Evolutionary conservation across 2,113 vertebrate genomes (phyloP).

Genomic region (Gobio gobio): DNA sequence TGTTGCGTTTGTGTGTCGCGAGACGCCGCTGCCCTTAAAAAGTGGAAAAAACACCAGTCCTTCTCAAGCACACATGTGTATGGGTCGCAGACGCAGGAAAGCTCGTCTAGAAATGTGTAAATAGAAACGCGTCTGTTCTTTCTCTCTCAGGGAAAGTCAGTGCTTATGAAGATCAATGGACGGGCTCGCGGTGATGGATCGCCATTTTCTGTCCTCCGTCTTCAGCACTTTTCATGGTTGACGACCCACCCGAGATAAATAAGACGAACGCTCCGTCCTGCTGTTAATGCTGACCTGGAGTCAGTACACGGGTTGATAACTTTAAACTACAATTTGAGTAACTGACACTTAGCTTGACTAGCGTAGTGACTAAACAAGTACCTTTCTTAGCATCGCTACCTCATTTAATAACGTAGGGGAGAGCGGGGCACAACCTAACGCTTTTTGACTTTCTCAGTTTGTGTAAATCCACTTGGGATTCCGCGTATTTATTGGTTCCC

Average conservation of each 20-base stretch:
- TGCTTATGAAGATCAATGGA: slow-evolving; percentile 69
- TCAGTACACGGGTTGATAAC: slow-evolving; percentile 50
- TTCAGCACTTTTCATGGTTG: slow-evolving; percentile 74
- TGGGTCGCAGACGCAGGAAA: neutral
- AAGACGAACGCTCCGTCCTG: slow-evolving; percentile 48
- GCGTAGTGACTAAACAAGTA: too few relatives aligned
- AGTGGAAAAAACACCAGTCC: neutral
- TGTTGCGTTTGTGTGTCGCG: neutral
- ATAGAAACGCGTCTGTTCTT: slow-evolving; percentile 13
- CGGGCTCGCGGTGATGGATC: slow-evolving; percentile 65
- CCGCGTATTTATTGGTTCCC: too few relatives aligned
- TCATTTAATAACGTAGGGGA: too few relatives aligned
- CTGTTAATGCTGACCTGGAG: slow-evolving; percentile 67
- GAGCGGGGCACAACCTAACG: too few relatives aligned
- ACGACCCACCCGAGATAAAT: slow-evolving; percentile 68
- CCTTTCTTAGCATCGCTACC: too few relatives aligned
- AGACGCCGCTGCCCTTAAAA: neutral
- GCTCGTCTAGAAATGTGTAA: neutral
- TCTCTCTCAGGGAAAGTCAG: slow-evolving; percentile 56
- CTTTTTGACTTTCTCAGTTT: too few relatives aligned
- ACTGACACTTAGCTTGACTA: neutral
- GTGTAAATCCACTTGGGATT: too few relatives aligned
- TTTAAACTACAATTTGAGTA: slow-evolving; percentile 36
- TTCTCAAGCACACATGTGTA: neutral
- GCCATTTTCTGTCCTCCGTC: slow-evolving; percentile 56